Conservation (phyloP, 1,140 invertebrate species). For the Heliothis virescens region DNA sequence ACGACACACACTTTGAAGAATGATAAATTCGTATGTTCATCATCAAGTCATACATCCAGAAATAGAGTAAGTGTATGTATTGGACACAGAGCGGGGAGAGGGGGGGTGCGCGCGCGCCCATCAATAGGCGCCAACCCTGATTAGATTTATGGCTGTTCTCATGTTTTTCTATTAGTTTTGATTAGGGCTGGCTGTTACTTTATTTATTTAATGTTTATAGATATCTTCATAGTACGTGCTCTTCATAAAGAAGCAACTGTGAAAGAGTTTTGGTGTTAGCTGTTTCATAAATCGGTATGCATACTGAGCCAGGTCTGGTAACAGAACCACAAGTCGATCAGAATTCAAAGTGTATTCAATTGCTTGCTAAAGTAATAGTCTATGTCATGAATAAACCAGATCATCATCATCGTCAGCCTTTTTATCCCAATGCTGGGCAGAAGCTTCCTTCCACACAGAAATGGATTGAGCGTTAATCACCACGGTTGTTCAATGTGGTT, state of each 20-base stretch:
- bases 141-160: slow-evolving; percentile 65
- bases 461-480: no score
- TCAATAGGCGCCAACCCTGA: slow-evolving; percentile 65
- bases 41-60: slow-evolving; percentile 43
- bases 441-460: no score
- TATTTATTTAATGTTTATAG: background rate
- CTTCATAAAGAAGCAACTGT: slow-evolving; percentile 17
- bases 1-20: slow-evolving; percentile 15
- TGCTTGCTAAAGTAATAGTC: no score
- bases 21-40: slow-evolving; percentile 33
- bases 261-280: slow-evolving; percentile 1
- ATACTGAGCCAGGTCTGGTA: background rate
- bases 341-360: no score
- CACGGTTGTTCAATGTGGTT: no score
- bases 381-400: no score
- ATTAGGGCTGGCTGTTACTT: slow-evolving; percentile 59
- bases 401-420: no score
- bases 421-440: no score
- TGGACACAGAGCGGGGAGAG: background rate
- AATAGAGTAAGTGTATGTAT: slow-evolving; percentile 53
- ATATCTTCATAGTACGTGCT: background rate
- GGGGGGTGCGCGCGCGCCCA: slow-evolving; percentile 47
- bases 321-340: background rate
- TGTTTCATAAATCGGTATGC: slow-evolving; percentile 22
- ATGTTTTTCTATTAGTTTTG: slow-evolving; percentile 59